These are phyloP conservation scores for Cryptoblepharus egeriae DNA, from an alignment of 2,797 vertebrate species.

Conservation along the genomic window DNA sequence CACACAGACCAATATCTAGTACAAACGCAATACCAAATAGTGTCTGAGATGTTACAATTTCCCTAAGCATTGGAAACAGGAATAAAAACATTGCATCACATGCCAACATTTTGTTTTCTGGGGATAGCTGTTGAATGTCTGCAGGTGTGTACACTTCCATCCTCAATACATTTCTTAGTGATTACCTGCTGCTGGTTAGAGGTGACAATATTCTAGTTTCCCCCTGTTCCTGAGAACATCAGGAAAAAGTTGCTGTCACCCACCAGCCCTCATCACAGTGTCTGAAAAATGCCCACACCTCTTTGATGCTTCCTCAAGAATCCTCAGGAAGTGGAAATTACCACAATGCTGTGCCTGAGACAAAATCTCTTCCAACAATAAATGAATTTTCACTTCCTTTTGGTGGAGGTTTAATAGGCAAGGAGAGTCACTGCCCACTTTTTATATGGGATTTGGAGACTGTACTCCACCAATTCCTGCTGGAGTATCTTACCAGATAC, in stretches of 20 bases:
- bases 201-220: conserved; percentile 3
- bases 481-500: conserved; percentile 28
- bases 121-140: not conserved
- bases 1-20: not conserved
- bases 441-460: conserved; percentile 27
- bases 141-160: conserved; percentile 27
- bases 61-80: fast-evolving
- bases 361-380: not conserved
- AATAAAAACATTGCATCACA: not conserved
- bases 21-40: not conserved
- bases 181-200: conserved; percentile 2
- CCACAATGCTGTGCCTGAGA: not conserved
- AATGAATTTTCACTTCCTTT: not conserved
- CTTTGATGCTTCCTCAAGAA: conserved; percentile 5
- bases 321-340: not conserved
- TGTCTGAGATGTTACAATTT: not conserved
- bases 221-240: not conserved
- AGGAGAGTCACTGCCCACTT: not conserved
- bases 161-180: conserved; percentile 1
- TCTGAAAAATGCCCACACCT: conserved; percentile 29
- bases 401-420: not conserved
- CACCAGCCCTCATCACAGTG: not conserved
- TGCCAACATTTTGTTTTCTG: conserved; percentile 6
- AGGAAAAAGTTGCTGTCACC: conserved; percentile 10
- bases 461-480: not conserved